phyloP scores from a whole-genome alignment of 2,113 vertebrate genomes.

The Naja naja region DNA sequence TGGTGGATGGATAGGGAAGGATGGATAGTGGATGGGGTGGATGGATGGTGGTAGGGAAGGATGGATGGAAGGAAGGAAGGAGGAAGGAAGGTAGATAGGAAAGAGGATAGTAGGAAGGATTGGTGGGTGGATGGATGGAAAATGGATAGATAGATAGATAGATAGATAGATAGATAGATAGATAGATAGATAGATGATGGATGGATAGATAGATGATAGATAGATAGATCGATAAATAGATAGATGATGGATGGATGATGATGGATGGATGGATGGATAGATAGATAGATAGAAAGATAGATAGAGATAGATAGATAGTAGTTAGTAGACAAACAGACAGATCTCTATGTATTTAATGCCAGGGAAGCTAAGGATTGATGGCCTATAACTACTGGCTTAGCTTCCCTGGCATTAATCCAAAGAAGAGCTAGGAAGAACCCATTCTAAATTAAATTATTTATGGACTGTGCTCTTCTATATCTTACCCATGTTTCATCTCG shows the following conservation, averaged over 20 bases:
- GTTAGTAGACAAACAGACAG: no score
- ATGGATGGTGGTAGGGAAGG: no score
- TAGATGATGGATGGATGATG: no score
- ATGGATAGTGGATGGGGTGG: neutral
- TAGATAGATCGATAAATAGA: neutral
- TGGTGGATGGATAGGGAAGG: no score
- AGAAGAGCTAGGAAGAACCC: neutral
- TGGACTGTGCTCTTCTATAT: neutral
- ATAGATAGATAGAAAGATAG: no score
- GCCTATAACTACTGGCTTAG: neutral
- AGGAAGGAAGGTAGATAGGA: no score
- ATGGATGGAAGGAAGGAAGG: accelerated
- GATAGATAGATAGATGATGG: neutral
- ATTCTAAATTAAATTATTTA: neutral
- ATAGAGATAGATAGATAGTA: neutral
- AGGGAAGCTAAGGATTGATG: neutral
- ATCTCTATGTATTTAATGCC: neutral
- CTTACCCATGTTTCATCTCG: neutral
- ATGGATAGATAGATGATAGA: neutral
- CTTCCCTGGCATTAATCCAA: neutral
- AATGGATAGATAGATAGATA: neutral
- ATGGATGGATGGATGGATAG: no score
- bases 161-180: neutral
- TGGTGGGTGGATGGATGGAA: neutral
- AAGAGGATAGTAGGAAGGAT: no score